Base-by-base conservation (phyloP, 2,888 invertebrate genomes). In the Torymus auratus region DNA sequence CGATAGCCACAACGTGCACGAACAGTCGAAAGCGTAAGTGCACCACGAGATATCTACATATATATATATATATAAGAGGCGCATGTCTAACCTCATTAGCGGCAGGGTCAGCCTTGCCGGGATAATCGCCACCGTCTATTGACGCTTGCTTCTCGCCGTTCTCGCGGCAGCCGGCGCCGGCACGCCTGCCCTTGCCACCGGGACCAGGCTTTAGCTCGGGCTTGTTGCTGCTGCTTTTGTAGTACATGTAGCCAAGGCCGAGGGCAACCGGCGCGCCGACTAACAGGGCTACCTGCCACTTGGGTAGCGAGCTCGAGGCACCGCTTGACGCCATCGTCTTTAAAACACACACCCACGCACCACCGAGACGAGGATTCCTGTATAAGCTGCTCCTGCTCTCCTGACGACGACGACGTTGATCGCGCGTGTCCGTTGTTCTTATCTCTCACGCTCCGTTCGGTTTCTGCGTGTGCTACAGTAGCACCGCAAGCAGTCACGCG, bases 201-300 rank as follows among this genome's bases (percentile, higher is more conserved):
- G 86, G 85, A 55, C 76, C 83, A 1, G 86, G 80, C 64, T 87
- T 87, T 7, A 85, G 62, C 3, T 85, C 83, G 0, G 86, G 83
- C 79, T 89, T 86, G 23, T 87, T 88, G 91, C 92, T 93, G 23
- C 87, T 93, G 88, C 93, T 94, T 88, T 92, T 93, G 87, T 94
- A 93, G 91, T 95, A 95, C 92, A 96, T 95, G 88, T 96, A 94
- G 88, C 96, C 96, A 88, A 97, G 91, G 79, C 97, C 97, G 78
- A 96, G 92, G 85, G 84, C 86, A 28, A 97, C 93, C 87, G 96
- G 96, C 84, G 96, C 95, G 85, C 97, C 96, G 83, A 97, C 93
- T 81, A 95, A 94, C 83, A 97, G 92, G 82, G 96, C 97, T 87
- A 97, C 92, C 92, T 97, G 96, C 96, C 97, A 97, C 93, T 95